These are phyloP conservation scores for Corydoras sp. DNA, from an alignment of 2,113 vertebrate genomes.

Conservation along the genomic window DNA sequence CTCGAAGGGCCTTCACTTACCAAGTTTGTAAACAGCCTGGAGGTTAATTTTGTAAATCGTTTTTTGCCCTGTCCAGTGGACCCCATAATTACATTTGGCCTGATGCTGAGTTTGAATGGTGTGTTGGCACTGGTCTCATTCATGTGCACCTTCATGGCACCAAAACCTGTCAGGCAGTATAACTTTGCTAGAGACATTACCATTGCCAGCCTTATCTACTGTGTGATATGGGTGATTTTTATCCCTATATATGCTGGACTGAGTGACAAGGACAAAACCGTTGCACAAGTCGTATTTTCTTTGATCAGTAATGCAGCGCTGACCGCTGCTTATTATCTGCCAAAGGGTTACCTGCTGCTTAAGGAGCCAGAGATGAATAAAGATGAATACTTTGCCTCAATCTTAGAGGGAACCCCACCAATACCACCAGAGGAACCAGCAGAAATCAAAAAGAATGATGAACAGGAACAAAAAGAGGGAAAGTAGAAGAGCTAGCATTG, in stretches of 20 bases:
- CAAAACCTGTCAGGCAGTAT: slow-evolving; percentile 60
- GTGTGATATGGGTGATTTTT: slow-evolving; percentile 75
- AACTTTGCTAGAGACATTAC: slow-evolving; percentile 78
- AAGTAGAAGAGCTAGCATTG: neutral
- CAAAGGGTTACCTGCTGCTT: slow-evolving; percentile 76
- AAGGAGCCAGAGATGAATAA: slow-evolving; percentile 71
- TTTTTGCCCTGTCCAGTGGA: slow-evolving; percentile 65
- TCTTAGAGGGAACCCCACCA: slow-evolving; percentile 53
- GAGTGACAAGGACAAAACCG: slow-evolving; percentile 35
- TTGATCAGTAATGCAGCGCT: slow-evolving; percentile 67
- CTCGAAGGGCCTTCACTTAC: slow-evolving; percentile 45
- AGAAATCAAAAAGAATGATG: slow-evolving; percentile 4
- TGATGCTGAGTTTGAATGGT: slow-evolving; percentile 65
- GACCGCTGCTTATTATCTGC: slow-evolving; percentile 66
- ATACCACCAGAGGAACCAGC: slow-evolving; percentile 46
- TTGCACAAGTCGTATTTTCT: slow-evolving; percentile 59
- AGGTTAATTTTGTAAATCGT: slow-evolving; percentile 51
- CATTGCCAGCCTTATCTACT: slow-evolving; percentile 68
- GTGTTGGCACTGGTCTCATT: slow-evolving; percentile 67
- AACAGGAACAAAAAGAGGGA: slow-evolving; percentile 6
- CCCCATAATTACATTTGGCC: slow-evolving; percentile 60
- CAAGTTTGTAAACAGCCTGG: slow-evolving; percentile 33
- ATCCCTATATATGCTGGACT: slow-evolving; percentile 68
- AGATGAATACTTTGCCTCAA: slow-evolving; percentile 64
- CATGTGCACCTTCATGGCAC: slow-evolving; percentile 83